phyloP scores from a whole-genome alignment of 2,113 vertebrate species.

The Ammodytes marinus region DNA sequence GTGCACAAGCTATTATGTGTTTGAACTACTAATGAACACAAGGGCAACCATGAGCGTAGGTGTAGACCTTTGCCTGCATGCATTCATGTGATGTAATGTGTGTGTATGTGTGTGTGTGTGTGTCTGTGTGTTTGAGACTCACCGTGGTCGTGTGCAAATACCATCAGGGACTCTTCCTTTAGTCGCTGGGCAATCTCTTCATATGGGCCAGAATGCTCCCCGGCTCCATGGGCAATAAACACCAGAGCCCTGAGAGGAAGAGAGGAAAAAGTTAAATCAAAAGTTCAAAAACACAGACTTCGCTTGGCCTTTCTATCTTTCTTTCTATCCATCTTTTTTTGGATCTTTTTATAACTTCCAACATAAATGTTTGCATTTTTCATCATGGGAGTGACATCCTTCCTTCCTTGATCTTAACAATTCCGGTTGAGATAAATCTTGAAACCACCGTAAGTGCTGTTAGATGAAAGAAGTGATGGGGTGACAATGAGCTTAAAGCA shows the following conservation, averaged over 20 bases:
- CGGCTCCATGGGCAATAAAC: conserved; percentile 92
- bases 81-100: too few relatives aligned
- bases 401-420: background rate
- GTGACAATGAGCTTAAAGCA: background rate
- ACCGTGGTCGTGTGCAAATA: conserved; percentile 96
- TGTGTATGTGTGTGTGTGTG: too few relatives aligned
- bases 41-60: background rate
- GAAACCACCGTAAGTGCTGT: background rate
- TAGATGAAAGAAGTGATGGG: background rate
- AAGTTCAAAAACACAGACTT: background rate
- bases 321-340: background rate
- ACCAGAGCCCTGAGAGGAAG: conserved; percentile 88
- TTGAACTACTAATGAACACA: conserved; percentile 4
- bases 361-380: conserved; percentile 16
- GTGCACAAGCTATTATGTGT: background rate
- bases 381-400: background rate
- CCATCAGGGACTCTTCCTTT: conserved; percentile 87
- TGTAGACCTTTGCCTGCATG: too few relatives aligned
- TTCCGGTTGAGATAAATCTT: background rate
- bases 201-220: conserved; percentile 94
- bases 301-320: background rate
- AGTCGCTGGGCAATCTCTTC: conserved; percentile 91
- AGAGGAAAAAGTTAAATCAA: background rate
- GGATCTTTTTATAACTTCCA: background rate
- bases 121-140: conserved; percentile 77